Evolutionary conservation across 2,113 vertebrate genomes (phyloP).

Genomic region (Rhinolophus sinicus): DNA sequence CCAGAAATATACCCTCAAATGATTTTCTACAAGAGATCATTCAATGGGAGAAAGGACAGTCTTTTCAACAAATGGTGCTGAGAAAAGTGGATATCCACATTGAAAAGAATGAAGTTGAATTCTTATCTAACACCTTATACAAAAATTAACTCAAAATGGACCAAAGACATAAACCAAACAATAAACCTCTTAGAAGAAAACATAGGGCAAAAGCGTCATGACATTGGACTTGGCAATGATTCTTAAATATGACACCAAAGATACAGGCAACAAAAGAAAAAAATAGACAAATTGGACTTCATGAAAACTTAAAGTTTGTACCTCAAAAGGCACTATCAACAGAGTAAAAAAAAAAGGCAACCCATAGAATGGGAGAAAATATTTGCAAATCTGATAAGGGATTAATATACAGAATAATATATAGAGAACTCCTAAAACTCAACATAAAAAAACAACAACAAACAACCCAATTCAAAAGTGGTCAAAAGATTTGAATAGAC

Average conservation of each 20-base stretch:
- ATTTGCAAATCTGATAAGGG: background rate
- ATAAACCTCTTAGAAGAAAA: constrained; percentile 8
- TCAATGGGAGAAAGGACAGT: background rate
- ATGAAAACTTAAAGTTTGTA: background rate
- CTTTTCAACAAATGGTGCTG: background rate
- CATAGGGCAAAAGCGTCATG: background rate
- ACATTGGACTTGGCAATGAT: background rate
- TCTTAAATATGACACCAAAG: background rate
- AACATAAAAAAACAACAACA: background rate
- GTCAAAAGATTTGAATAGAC: background rate
- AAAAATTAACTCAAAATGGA: constrained; percentile 12
- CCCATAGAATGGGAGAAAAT: background rate
- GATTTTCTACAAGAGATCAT: background rate
- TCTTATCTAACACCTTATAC: background rate
- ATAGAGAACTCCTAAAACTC: background rate
- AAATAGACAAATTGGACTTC: background rate
- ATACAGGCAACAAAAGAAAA: background rate
- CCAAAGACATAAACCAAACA: background rate
- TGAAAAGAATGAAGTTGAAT: background rate
- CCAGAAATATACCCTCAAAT: background rate
- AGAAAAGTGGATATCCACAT: background rate
- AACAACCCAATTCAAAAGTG: background rate
- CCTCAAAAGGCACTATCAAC: background rate
- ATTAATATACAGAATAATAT: background rate
- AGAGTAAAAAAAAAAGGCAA: constrained; percentile 3